Conservation (phyloP, 2,113 vertebrate species). For the Sclerurus mexicanus region DNA sequence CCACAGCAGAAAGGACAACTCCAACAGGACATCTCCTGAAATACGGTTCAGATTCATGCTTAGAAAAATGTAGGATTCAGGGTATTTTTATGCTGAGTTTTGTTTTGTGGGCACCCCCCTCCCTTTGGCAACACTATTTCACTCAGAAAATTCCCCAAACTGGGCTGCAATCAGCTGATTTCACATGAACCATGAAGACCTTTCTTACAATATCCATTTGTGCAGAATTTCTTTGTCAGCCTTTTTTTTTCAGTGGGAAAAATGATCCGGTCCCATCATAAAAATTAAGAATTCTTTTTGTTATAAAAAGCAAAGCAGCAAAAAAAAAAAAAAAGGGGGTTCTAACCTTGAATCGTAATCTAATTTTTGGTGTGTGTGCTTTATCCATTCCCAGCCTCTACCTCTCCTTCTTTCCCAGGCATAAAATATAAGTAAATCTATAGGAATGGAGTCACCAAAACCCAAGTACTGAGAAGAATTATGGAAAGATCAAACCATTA, state of each 20-base stretch:
- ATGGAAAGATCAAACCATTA: not conserved
- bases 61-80: not conserved
- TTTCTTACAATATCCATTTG: not conserved
- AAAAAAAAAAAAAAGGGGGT: not conserved
- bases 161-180: not conserved
- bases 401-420: not conserved
- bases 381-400: not conserved
- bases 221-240: not conserved
- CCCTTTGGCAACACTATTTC: not conserved
- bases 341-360: not conserved
- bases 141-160: not conserved
- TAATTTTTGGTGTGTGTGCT: fast-evolving
- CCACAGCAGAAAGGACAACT: not conserved
- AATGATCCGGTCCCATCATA: not conserved
- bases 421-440: not conserved
- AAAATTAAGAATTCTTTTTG: not conserved
- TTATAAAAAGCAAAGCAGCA: not conserved
- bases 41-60: not conserved
- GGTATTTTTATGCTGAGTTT: not conserved
- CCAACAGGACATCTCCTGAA: not conserved
- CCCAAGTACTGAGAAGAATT: not conserved
- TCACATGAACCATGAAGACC: not conserved
- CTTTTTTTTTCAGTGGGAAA: not conserved
- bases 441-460: not conserved
- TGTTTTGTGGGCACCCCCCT: not conserved